A percentile compares a stretch with the other conserved stretches of the same genome.
Conservation (phyloP, 2,888 invertebrate species). For the Dorcus parallelipipedus region DNA sequence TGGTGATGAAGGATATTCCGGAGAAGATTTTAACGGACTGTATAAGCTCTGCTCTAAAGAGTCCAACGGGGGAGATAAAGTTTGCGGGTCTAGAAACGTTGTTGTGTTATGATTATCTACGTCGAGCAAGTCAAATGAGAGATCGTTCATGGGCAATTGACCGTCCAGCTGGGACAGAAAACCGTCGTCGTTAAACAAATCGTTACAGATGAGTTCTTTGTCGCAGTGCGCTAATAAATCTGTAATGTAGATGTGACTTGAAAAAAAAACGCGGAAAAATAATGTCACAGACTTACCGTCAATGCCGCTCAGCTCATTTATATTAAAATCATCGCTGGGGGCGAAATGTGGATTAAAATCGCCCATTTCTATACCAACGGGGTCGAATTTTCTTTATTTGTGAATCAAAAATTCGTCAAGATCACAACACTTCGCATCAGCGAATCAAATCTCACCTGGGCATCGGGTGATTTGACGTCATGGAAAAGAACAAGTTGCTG, state of each 20-base stretch:
- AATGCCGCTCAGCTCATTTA: constrained; percentile 65
- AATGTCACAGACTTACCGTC: constrained; percentile 55
- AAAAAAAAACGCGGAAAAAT: no score
- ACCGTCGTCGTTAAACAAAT: constrained; percentile 53
- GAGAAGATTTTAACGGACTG: constrained; percentile 3
- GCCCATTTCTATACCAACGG: constrained; percentile 37
- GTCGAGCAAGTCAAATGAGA: constrained; percentile 50
- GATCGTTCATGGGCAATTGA: constrained; percentile 49
- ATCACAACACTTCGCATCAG: constrained; percentile 34
- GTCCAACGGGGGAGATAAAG: constrained; percentile 25
- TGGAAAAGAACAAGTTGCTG: background rate
- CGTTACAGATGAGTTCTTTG: constrained; percentile 58
- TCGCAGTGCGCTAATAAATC: constrained; percentile 67
- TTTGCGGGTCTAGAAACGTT: constrained; percentile 32
- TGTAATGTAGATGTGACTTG: constrained; percentile 45
- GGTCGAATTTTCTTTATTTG: constrained; percentile 29
- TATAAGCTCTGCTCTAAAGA: constrained; percentile 13
- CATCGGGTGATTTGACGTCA: constrained; percentile 65
- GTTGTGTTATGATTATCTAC: constrained; percentile 28
- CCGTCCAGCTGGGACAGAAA: constrained; percentile 52
- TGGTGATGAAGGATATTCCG: constrained; percentile 5
- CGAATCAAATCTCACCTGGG: constrained; percentile 56
- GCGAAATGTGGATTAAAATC: constrained; percentile 48
- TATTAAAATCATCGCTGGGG: constrained; percentile 58
- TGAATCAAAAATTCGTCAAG: constrained; percentile 37